phyloP scores from a whole-genome alignment of 2,797 vertebrate genomes.

The Manis pentadactyla region DNA sequence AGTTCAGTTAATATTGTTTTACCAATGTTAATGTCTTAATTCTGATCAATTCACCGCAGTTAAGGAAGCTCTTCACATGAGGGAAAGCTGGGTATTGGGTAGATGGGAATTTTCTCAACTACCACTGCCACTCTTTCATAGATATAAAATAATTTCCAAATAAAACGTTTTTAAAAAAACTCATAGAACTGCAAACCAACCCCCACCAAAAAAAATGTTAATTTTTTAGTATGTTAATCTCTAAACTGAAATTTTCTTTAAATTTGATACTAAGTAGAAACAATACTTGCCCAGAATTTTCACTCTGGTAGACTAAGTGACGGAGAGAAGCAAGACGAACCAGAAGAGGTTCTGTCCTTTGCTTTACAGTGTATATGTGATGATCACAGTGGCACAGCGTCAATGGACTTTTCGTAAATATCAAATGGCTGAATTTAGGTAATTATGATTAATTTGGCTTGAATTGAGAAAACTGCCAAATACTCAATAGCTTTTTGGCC shows the following conservation, averaged over 20 bases:
- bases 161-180: neutral
- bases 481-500: neutral
- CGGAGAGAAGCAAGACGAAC: neutral
- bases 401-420: neutral
- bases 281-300: neutral
- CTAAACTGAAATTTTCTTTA: neutral
- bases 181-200: neutral
- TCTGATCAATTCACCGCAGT: neutral
- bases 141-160: neutral
- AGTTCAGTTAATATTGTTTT: neutral
- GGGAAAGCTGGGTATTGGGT: neutral
- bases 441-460: neutral
- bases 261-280: neutral
- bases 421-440: neutral
- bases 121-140: neutral
- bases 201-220: neutral
- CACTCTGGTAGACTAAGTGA: neutral
- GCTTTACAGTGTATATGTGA: rapidly evolving
- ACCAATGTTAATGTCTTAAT: neutral
- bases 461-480: neutral
- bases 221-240: neutral
- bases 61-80: neutral
- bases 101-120: neutral
- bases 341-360: neutral
- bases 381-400: rapidly evolving